Percentiles rank a stretch among this genome's conserved stretches.
Conservation (phyloP, 2,888 invertebrate genomes). For the Parasteatoda lunata region DNA sequence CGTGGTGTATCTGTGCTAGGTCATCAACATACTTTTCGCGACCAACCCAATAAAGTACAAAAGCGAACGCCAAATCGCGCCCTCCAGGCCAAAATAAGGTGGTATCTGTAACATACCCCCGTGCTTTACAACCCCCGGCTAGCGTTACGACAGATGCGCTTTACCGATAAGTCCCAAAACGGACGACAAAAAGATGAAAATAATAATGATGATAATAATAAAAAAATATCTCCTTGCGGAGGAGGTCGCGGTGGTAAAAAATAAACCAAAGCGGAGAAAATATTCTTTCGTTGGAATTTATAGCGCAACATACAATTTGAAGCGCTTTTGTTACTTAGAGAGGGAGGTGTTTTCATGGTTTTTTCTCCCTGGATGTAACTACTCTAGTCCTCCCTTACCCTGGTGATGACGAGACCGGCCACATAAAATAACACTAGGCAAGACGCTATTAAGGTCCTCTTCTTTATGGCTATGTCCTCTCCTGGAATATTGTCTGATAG, state of each 20-base stretch:
- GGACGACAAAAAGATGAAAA: conserved; percentile 31
- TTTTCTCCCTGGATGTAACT: neutral
- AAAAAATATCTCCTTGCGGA: neutral
- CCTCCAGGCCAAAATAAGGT: conserved; percentile 46
- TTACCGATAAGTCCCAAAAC: conserved; percentile 28
- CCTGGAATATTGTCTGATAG: conserved; percentile 1
- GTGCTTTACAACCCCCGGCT: conserved; percentile 31
- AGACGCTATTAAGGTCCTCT: conserved; percentile 27
- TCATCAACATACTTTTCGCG: conserved; percentile 56
- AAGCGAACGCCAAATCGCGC: conserved; percentile 47
- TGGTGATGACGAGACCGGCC: conserved; percentile 5
- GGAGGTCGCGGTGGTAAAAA: neutral
- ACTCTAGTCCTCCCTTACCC: neutral
- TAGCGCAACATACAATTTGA: conserved; percentile 55
- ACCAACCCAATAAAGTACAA: conserved; percentile 62
- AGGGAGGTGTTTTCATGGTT: conserved; percentile 10
- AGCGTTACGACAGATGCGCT: conserved; percentile 60
- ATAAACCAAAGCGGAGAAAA: conserved; percentile 5
- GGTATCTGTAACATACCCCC: conserved; percentile 48
- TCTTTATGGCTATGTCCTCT: conserved; percentile 11
- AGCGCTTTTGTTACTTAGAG: conserved; percentile 45
- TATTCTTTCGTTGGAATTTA: conserved; percentile 45
- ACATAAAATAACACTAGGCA: conserved; percentile 56
- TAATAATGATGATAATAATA: conserved; percentile 18
- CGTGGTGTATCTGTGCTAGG: conserved; percentile 49